phyloP scores from a whole-genome alignment of 1,140 invertebrate species.

The Achatina immaculata region DNA sequence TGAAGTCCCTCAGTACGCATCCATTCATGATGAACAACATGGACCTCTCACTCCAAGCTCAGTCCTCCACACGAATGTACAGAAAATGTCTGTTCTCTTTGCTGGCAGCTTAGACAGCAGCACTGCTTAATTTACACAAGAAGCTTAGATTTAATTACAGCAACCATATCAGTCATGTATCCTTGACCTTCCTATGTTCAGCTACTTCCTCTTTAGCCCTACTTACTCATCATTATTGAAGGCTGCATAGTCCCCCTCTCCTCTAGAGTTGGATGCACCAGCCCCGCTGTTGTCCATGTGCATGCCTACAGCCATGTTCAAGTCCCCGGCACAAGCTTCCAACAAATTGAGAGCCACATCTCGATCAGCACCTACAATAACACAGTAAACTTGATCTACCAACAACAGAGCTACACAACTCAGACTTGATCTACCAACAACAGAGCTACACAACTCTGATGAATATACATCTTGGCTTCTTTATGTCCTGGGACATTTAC shows the following conservation, averaged over 20 bases:
- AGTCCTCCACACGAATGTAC: too few relatives aligned
- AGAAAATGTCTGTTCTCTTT: too few relatives aligned
- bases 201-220: too few relatives aligned
- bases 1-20: too few relatives aligned
- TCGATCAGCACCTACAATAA: constrained; percentile 53
- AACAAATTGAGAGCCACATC: constrained; percentile 68
- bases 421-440: background rate
- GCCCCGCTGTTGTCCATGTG: constrained; percentile 71
- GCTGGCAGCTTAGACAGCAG: too few relatives aligned
- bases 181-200: too few relatives aligned
- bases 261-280: constrained; percentile 40
- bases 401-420: background rate
- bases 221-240: background rate
- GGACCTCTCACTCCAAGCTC: too few relatives aligned
- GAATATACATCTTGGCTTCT: background rate
- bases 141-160: too few relatives aligned
- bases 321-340: constrained; percentile 73
- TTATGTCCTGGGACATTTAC: background rate
- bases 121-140: too few relatives aligned
- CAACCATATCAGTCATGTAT: too few relatives aligned
- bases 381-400: background rate
- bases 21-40: too few relatives aligned
- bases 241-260: background rate
- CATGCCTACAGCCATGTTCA: constrained; percentile 76
- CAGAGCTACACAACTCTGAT: background rate